These are phyloP conservation scores for Synanthedon myopaeformis DNA, from an alignment of 2,888 invertebrate genomes.

Conservation along the genomic window DNA sequence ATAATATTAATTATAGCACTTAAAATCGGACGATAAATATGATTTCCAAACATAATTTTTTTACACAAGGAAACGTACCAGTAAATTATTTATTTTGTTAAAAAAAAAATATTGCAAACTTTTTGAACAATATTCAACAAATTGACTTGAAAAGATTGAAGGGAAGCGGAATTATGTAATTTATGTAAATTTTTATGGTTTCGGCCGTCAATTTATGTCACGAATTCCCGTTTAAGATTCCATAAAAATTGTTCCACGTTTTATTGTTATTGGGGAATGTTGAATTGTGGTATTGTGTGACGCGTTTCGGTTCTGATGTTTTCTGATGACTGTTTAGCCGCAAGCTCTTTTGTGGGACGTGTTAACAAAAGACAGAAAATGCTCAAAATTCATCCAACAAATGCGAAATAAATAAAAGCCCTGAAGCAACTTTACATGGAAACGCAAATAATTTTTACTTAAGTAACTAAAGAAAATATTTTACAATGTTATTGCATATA, in stretches of 20 bases:
- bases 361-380: not conserved
- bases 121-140: not conserved
- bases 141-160: conserved; percentile 17
- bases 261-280: conserved; percentile 16
- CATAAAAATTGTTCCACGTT: conserved; percentile 21
- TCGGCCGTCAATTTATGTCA: conserved; percentile 18
- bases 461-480: too few relatives aligned
- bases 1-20: too few relatives aligned
- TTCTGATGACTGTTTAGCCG: conserved; percentile 2
- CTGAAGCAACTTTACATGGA: too few relatives aligned
- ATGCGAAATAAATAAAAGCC: too few relatives aligned
- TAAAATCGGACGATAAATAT: too few relatives aligned
- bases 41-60: too few relatives aligned
- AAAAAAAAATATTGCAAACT: too few relatives aligned
- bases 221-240: conserved; percentile 28
- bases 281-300: conserved; percentile 36
- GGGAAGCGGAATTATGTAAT: conserved; percentile 39
- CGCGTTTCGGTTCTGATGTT: conserved; percentile 13
- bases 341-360: not conserved
- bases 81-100: too few relatives aligned
- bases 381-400: not conserved
- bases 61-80: too few relatives aligned
- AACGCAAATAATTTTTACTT: too few relatives aligned
- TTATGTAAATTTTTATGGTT: conserved; percentile 40
- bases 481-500: too few relatives aligned